Base-by-base conservation (phyloP, 2,797 vertebrate species). In the Acanthornis magna region DNA sequence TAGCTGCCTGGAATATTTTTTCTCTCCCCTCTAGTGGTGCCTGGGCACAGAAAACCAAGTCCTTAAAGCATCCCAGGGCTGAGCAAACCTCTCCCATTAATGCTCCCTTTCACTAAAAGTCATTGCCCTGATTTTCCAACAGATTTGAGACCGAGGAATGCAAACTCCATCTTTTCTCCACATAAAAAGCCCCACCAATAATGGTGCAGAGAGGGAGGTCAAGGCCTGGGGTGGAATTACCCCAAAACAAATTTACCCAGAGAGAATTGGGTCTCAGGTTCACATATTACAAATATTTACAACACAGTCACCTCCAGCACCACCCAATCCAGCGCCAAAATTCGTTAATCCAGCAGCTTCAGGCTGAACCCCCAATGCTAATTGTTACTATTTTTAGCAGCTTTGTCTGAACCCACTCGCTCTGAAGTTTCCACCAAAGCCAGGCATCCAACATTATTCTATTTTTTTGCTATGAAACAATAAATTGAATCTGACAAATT, bases 251-350 rank as follows among this genome's bases (percentile, higher is more conserved):
- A 2, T 25, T 38, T 5, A 16, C 2, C 6, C 36, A 40, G 23
- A 23, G 1, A 29, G 6, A 89, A 20, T 2, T 0, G 2, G 1
- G 1, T 11, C 13, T 66, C 2, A 0, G 1, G 1, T 5, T 60
- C 34, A 27, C 2, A 0, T 0, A 7, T 16, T 15, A 3, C 7
- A 47, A 32, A 36, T 0, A 4, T 29, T 62, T 5, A 65, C 11
- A 30, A 2, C 34, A 7, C 21, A 79, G 5, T 6, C 29, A 30
- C 9, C 16, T 57, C 22, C 57, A 11, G 12, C 36, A n/a, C 19
- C 43, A 8, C 57, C 18, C 9, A 85, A 12, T 2, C 26, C 50
- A 51, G 10, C 0, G 8, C 32, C 60, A 75, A 40, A 61, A 13
- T 3, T 18, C 42, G 34, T 4, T 4, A 27, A 40, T 3, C 15